Evolutionary conservation across 1,140 invertebrate species (phyloP), one percentile per base, ranked within the genome.

Genomic region (Oreohelix idahoensis): DNA sequence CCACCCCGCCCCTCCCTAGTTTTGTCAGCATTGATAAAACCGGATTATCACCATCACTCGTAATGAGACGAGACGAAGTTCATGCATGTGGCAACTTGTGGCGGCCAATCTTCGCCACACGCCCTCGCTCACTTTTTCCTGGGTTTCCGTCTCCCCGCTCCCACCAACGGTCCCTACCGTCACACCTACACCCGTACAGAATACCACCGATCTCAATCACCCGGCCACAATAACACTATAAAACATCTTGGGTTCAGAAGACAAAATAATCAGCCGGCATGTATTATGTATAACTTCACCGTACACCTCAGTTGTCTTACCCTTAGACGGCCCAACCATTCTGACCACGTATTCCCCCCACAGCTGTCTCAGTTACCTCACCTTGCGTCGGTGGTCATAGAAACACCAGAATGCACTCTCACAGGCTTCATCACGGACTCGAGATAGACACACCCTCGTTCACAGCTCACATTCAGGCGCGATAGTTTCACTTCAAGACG

Each of bases 51-150:
- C 63, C 29, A 71, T 36, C 73, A 38, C 23, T 76, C 58, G 81
- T 84, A 84, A 84, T 84, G 84, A 84, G 80, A 39, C 63, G 49
- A 84, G 79, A 84, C 82, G 84, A 82, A 82, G 82, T 74, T 84
- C 78, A 29, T 2, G 63, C 29, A 66, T 32, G 63, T 66, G 63
- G n/a, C 63, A 66, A 66, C n/a, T 66, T 66, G 63, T 66, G 63
- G 63, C 63, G 63, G 63, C n/a, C 63, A 66, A 32, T 10, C 63
- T 32, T 66, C 29, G 29, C 63, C 63, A 32, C 11, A 66, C 63
- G 63, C 29, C 63, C 63, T 66, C 63, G 8, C 63, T 29, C 63
- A 66, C 63, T 29, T 66, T 58, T 26, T 45, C 35, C 20, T 11
- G 38, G 10, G 36, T 35, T 74, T 45, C 63, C 63, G 11, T 66